Base-by-base conservation (phyloP, 1,140 invertebrate species). In the Thalassaphorura encarpata region DNA sequence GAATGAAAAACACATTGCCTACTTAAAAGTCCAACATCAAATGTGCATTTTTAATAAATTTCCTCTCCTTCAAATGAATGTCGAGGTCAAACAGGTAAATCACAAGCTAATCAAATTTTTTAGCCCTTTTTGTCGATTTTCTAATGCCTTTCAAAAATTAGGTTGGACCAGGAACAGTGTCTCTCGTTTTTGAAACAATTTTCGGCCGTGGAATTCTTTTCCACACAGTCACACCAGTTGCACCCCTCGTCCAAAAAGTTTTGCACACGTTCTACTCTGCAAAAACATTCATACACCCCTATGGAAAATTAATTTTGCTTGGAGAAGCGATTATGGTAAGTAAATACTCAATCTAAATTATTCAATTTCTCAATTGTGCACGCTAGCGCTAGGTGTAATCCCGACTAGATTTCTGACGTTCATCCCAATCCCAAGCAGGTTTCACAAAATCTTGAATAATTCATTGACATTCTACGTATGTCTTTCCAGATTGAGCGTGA, bases 201-300 rank as follows among this genome's bases (percentile, higher is more conserved):
- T 69, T 85, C 39, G 87, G 87, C 0, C 67, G 72, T 0, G 75
- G 88, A 23, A 75, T 80, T 40, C 79, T 89, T 13, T 66, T 85
- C 0, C 89, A 93, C 69, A 82, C 79, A 0, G 81, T 93, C 0
- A 89, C 84, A 0, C 89, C 91, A 0, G 56, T 89, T 0, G 83
- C 83, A 42, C 86, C 89, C 0, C 66, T 92, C 8, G 58, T 85
- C 0, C 89, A 92, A 68, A 78, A 78, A 64, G 80, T 94, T 0
- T 73, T 84, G 0, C 90, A 93, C 67, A 72, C 81, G 40, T 76
- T 94, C 40, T 90, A 80, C 67, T 76, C 79, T 0, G 76, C 80
- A 0, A 62, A 68, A 0, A 70, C 73, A 0, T 68, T 80, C 39
- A 70, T 83, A 3, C 78, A 77, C 0, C 75, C 80, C 0, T 76